phyloP scores from a whole-genome alignment of 1,140 invertebrate genomes.

The Liolophura sinensis region DNA sequence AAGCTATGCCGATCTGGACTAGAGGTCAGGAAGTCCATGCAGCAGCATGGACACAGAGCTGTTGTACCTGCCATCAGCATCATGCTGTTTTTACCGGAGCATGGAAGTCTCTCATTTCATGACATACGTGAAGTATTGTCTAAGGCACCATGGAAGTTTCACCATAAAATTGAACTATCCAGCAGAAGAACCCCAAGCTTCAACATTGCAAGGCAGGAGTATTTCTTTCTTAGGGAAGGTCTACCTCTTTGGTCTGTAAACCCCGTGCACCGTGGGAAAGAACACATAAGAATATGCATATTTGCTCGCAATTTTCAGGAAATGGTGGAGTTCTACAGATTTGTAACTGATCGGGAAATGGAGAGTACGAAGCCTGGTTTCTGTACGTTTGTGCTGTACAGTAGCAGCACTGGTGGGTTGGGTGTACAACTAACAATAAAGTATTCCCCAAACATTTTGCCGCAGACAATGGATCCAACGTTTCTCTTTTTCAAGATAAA shows the following conservation, averaged over 20 bases:
- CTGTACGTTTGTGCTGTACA: slow-evolving; percentile 32
- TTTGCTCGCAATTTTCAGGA: slow-evolving; percentile 29
- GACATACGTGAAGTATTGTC: slow-evolving; percentile 15
- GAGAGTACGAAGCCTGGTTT: slow-evolving; percentile 39
- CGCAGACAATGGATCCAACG: slow-evolving; percentile 22
- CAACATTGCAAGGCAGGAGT: slow-evolving; percentile 33
- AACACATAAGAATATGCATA: slow-evolving; percentile 29
- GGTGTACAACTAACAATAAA: slow-evolving; percentile 35
- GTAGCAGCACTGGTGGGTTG: slow-evolving; percentile 11
- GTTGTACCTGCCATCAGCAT: slow-evolving; percentile 26
- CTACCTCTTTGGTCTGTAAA: slow-evolving; percentile 35
- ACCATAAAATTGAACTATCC: slow-evolving; percentile 38
- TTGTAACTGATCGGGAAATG: slow-evolving; percentile 36
- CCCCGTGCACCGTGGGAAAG: slow-evolving; percentile 18
- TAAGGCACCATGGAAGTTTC: slow-evolving; percentile 31
- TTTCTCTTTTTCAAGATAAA: slow-evolving; percentile 29
- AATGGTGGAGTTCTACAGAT: slow-evolving; percentile 44
- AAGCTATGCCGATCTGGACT: too few species aligned
- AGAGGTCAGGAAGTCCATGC: too few species aligned
- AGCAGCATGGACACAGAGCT: too few species aligned
- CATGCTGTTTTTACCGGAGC: slow-evolving; percentile 34
- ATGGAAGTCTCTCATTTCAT: slow-evolving; percentile 13
- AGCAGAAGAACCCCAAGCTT: slow-evolving; percentile 13
- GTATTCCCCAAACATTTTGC: slow-evolving; percentile 28
- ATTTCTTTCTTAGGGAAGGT: slow-evolving; percentile 28